Evolutionary conservation across 2,888 invertebrate species (phyloP), one percentile per base, ranked within the genome.

Genomic region (Creontiades dilutus): DNA sequence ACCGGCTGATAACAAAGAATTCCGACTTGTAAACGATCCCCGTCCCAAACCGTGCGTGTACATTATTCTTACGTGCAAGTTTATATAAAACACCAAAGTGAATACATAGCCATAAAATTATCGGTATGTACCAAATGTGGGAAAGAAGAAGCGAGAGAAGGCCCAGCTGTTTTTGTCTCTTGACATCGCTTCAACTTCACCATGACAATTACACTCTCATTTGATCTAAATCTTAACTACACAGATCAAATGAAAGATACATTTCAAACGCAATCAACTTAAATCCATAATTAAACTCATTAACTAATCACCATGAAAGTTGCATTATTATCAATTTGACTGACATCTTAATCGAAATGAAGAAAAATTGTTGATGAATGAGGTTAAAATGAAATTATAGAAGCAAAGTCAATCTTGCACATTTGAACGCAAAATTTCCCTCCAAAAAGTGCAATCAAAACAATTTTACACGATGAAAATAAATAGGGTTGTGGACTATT

Each of bases 161-260:
- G 82, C 52, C 52, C 82, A 82, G 48, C 27, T 52, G 52, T 47
- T 28, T n/a, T 82, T 82, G 14, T 81, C 37, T 52, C 82, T 82
- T 52, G 82, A 48, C 82, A 27, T 82, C 82, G 82, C 82, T 82
- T 82, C 82, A 28, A 28, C 52, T 82, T 82, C 13, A 82, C 82
- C 82, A 82, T 23, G 82, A 19, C 82, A 48, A 82, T 48, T 52
- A 3, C 52, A 52, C 82, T 52, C n/a, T 82, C 52, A 82, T 52
- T 48, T 47, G 23, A 19, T 52, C 27, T 7, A 52, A 46, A 78
- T 13, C 78, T 68, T 7, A 9, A 68, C 68, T 68, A 1, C 61
- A 23, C 23, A 57, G 37, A 37, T 7, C 37, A 37, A 37, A n/a
- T 57, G 57, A 57, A n/a, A n/a, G n/a, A n/a, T 57, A 57, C 0